Conservation (phyloP, 2,797 vertebrate genomes). For the Fratercula arctica region DNA sequence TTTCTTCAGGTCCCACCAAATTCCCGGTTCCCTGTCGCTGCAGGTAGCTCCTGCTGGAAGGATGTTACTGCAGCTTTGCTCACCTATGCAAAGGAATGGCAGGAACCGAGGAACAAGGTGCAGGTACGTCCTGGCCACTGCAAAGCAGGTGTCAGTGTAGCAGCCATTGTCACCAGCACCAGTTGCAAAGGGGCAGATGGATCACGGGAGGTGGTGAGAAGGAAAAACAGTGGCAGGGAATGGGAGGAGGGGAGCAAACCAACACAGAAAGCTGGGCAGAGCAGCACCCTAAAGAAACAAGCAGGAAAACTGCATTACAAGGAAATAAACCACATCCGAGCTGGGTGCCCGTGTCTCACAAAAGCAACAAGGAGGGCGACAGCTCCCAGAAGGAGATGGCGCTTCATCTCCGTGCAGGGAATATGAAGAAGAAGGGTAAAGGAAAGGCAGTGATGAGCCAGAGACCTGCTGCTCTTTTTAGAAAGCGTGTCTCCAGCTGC, state of each 20-base stretch:
- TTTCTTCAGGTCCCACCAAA: neutral
- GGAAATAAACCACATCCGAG: neutral
- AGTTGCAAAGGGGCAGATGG: neutral
- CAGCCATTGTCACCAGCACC: neutral
- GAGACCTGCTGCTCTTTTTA: neutral
- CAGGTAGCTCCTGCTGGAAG: neutral
- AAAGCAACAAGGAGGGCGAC: neutral
- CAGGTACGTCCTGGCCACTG: neutral
- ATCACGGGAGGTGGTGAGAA: neutral
- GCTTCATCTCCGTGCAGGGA: neutral
- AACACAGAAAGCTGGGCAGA: neutral
- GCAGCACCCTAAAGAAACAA: neutral
- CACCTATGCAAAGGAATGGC: neutral
- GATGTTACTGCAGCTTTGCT: neutral
- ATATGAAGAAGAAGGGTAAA: neutral
- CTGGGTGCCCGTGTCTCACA: neutral
- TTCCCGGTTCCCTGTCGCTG: neutral
- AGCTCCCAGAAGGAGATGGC: neutral
- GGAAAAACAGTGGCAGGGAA: neutral
- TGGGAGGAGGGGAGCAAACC: neutral
- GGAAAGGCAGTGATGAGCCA: neutral
- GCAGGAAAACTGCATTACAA: neutral
- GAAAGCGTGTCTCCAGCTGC: neutral
- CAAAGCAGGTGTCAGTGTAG: neutral
- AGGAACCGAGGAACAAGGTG: neutral